Base-by-base conservation (phyloP, 2,797 vertebrate species). In the Dromococcyx pavoninus region DNA sequence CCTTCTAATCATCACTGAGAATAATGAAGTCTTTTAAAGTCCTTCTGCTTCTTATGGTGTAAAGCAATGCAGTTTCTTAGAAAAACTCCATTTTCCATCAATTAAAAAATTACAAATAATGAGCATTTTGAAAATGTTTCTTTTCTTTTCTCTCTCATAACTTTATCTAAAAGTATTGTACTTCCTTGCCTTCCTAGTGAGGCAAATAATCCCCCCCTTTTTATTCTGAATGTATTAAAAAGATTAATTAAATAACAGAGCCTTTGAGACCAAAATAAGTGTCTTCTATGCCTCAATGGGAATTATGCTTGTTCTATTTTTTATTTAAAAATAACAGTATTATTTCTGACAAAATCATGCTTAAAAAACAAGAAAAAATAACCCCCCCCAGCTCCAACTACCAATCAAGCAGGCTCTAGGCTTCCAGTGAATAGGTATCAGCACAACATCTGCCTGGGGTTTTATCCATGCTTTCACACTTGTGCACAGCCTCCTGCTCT, bases 71-170 rank as follows among this genome's bases (percentile, higher is more conserved):
- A 50, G 73, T 71, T 88, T 77, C 51, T 86, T 58, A 69, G 44
- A 71, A 88, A 88, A 94, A 53, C 3, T 41, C 9, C 32, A 39
- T 84, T 73, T 91, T 93, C 33, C 24, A 66, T 43, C 58, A 87
- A 72, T 66, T 58, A 84, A 78, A 83, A 71, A 54, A 50, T 6
- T 50, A 44, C 30, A 65, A 89, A 67, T 83, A 69, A 62, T 48
- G 37, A 83, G 15, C 7, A 18, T 88, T 86, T 77, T 65, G 33
- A 81, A 91, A 93, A 65, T 27, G 12, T 19, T 86, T 9, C 27
- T 82, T n/a, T 22, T 70, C 13, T 64, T 73, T 80, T 80, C 50
- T 67, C 13, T 65, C 32, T 88, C 44, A 21, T 67, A 75, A 78
- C 37, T 86, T 66, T 46, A 32, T 61, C 27, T 23, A 9, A 46